These are phyloP conservation scores for Solenodon paradoxus DNA, from an alignment of 2,113 vertebrate species.

Conservation along the genomic window DNA sequence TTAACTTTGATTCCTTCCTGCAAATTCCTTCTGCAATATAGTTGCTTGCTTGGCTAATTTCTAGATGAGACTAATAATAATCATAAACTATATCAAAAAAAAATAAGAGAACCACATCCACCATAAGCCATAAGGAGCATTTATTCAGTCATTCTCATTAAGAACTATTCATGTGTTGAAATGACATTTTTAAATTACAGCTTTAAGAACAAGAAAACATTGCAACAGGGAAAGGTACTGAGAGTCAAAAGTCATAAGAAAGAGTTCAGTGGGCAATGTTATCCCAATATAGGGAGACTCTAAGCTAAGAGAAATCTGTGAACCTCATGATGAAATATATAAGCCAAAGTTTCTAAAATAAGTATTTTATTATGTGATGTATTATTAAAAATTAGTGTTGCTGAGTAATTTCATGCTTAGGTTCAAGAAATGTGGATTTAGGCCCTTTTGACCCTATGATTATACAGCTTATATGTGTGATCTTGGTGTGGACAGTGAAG, in stretches of 20 bases:
- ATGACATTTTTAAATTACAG: not conserved
- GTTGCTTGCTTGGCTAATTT: not conserved
- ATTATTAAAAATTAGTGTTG: not conserved
- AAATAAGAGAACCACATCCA: no score
- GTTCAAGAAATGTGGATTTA: not conserved
- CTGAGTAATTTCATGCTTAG: not conserved
- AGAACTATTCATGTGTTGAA: not conserved
- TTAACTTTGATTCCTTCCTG: not conserved
- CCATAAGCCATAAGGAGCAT: not conserved
- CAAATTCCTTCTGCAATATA: not conserved
- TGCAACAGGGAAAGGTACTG: not conserved
- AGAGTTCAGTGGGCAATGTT: not conserved
- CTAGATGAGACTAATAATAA: not conserved
- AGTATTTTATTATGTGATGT: not conserved
- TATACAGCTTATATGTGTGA: not conserved
- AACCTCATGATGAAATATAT: not conserved
- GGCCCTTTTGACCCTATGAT: not conserved
- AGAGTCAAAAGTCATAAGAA: not conserved
- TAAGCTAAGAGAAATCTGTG: not conserved
- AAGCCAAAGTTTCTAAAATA: not conserved
- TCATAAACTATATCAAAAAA: no score
- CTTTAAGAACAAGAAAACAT: not conserved
- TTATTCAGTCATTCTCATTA: slow-evolving; percentile 17
- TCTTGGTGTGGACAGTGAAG: not conserved
- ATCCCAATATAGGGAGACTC: not conserved